Conservation (phyloP, 1,140 invertebrate genomes). For the Drosophila aff. region DNA sequence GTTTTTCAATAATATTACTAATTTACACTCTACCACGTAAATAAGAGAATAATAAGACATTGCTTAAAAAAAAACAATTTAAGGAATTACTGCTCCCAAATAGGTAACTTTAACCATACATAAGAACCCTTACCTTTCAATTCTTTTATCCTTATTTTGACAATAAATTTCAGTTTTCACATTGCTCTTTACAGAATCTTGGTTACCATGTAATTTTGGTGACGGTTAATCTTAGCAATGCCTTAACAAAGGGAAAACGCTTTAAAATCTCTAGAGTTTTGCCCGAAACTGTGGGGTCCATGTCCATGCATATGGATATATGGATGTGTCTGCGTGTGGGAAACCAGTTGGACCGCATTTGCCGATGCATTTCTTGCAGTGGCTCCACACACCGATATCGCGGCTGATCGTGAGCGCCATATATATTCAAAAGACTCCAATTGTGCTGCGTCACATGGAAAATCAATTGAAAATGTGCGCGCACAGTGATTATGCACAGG, state of each 20-base stretch:
- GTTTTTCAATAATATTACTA: no score
- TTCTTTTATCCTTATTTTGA: neutral
- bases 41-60: no score
- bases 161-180: neutral
- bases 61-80: no score
- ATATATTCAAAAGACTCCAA: constrained; percentile 74
- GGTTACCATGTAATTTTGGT: neutral
- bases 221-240: neutral
- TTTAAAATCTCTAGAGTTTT: constrained; percentile 2
- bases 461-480: constrained; percentile 75
- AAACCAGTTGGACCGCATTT: constrained; percentile 83
- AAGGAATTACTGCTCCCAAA: no score
- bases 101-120: no score
- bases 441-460: constrained; percentile 81
- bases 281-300: constrained; percentile 6
- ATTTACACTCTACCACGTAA: no score
- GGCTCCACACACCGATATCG: constrained; percentile 24
- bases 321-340: constrained; percentile 30
- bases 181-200: neutral
- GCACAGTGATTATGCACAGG: constrained; percentile 75
- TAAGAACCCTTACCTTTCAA: neutral
- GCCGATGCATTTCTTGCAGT: constrained; percentile 44
- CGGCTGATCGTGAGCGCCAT: constrained; percentile 65
- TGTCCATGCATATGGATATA: constrained; percentile 6
- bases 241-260: neutral